Evolutionary conservation across 2,797 vertebrate species (phyloP), one percentile per base, ranked within the genome.

Genomic region (Microctenopoma stevenorrisi): DNA sequence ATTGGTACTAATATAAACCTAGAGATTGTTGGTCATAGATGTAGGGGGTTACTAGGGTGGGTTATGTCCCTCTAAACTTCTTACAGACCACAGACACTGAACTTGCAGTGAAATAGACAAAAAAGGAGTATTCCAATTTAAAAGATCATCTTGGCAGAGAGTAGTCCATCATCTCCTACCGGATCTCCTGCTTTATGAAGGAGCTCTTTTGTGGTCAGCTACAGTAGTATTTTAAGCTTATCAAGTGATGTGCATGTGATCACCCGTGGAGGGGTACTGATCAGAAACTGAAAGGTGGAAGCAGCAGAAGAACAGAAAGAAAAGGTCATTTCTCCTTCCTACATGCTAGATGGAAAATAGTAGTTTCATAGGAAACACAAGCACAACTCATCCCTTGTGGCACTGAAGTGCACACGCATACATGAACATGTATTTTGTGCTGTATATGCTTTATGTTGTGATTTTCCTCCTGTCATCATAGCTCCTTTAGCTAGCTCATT

Each of bases 231-330:
- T 70, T 69, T 26, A 42, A 78, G 68, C 72, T 48, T 55, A 90
- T 92, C 90, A 92, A 92, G 82, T 91, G 92, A 89, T 82, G 37
- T 83, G 76, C 93, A 92, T 91, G 91, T 93, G 92, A 94, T 88
- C 59, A 7, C 72, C 57, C 12, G 22, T 1, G 68, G 57, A 64
- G 40, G 35, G 14, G 55, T 30, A 33, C 37, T 55, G 61, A 64
- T 70, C 47, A 25, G 25, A 47, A 16, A 7, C 44, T 42, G 49
- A 69, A 58, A 67, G 49, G 30, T 56, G 40, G 55, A n/a, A 70
- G 42, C 54, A 57, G 35, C 7, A 13, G 18, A 42, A 8, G 3
- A 42, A 8, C 12, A 5, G 7, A 18, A 33, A n/a, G 33, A 55
- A 52, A 76, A 68, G 47, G 68, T 76, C 18, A 37, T n/a, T 44